These are phyloP conservation scores for Plagiodera versicolora DNA, from an alignment of 2,888 invertebrate species.

Conservation along the genomic window DNA sequence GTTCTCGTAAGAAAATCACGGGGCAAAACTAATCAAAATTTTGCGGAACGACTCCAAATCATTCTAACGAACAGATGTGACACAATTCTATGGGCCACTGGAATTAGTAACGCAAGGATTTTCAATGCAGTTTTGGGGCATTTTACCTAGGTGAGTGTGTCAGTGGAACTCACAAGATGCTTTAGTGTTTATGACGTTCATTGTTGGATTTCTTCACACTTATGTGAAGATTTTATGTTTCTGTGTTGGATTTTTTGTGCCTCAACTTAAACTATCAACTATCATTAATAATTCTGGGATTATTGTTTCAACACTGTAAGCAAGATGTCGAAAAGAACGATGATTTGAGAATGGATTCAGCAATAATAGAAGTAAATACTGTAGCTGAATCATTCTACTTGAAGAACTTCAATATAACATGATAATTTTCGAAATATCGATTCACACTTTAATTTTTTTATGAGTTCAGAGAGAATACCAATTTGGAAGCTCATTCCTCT, in stretches of 20 bases:
- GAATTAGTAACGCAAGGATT: conserved; percentile 47
- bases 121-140: conserved; percentile 39
- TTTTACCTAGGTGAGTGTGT: conserved; percentile 40
- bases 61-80: conserved; percentile 40
- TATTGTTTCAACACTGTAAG: too few relatives aligned
- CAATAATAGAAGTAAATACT: too few relatives aligned
- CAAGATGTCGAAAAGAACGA: too few relatives aligned
- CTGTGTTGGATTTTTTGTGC: neutral
- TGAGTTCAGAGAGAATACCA: too few relatives aligned
- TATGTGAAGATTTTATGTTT: neutral
- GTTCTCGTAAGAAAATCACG: conserved; percentile 44
- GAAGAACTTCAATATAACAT: too few relatives aligned
- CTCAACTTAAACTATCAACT: too few relatives aligned
- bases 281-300: too few relatives aligned
- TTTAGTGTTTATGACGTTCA: conserved; percentile 12
- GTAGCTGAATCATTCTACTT: too few relatives aligned
- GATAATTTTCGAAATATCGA: too few relatives aligned
- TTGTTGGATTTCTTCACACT: conserved; percentile 2
- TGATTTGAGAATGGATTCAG: too few relatives aligned
- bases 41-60: conserved; percentile 45
- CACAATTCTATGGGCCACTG: conserved; percentile 37
- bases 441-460: too few relatives aligned
- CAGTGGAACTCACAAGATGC: conserved; percentile 32
- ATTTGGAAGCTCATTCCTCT: too few relatives aligned
- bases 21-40: conserved; percentile 50